These are phyloP conservation scores for Zoanthus gigantus DNA, from an alignment of 92 coral and sea anemone genomes.

Conservation along the genomic window DNA sequence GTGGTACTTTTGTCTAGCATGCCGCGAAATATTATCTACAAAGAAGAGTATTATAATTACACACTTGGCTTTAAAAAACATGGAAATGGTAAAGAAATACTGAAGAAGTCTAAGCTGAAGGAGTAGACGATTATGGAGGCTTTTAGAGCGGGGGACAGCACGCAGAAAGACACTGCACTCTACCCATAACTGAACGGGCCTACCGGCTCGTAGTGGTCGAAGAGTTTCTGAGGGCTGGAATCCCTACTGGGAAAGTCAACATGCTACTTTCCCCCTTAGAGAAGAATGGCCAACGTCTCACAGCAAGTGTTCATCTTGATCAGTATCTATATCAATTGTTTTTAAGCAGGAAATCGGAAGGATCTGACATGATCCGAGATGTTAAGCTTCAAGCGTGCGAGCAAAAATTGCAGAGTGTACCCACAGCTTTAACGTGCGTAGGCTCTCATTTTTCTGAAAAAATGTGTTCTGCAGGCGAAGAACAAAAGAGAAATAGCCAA, in stretches of 20 bases:
- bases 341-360: conserved; percentile 48
- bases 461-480: no score
- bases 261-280: conserved; percentile 49
- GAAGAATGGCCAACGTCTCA: not conserved
- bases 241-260: conserved; percentile 5
- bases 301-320: not conserved
- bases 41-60: conserved; percentile 44
- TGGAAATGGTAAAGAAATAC: conserved; percentile 38
- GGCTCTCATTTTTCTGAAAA: no score
- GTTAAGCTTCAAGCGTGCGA: not conserved
- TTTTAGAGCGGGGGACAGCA: conserved; percentile 42
- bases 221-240: no score
- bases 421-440: no score
- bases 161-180: conserved; percentile 11
- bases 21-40: conserved; percentile 47
- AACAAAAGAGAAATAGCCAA: no score
- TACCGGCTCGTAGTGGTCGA: not conserved
- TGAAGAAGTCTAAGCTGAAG: conserved; percentile 8
- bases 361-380: conserved; percentile 46
- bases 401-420: no score
- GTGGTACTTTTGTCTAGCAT: conserved; percentile 46
- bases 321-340: conserved; percentile 38
- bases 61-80: conserved; percentile 46
- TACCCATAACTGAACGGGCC: conserved; percentile 1
- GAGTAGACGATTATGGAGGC: conserved; percentile 31